Percentiles rank a stretch among this genome's conserved stretches.
Conservation (phyloP, 2,797 vertebrate species). For the Agapornis canus region DNA sequence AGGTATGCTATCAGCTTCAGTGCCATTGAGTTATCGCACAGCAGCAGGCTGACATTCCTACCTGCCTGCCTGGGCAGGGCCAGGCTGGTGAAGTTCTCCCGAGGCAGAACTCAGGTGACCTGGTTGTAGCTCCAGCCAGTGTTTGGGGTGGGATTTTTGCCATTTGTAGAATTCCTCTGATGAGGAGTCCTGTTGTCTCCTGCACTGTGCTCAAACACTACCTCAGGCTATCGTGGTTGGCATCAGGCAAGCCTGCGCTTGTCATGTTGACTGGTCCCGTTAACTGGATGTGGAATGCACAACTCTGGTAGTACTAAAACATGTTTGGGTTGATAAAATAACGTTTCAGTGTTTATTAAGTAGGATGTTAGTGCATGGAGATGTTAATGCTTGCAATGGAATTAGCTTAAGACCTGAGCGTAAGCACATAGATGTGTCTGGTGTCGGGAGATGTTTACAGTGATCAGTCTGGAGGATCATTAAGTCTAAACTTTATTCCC, state of each 20-base stretch:
- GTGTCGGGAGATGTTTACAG: background rate
- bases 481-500: background rate
- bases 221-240: background rate
- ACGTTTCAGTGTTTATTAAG: constrained; percentile 8
- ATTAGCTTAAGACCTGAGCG: background rate
- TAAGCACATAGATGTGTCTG: background rate
- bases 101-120: background rate
- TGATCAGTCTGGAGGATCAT: background rate
- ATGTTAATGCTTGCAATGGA: background rate
- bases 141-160: background rate
- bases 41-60: background rate
- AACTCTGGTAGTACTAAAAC: background rate
- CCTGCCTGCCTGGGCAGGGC: background rate
- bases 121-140: background rate
- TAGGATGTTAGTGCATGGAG: background rate
- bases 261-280: background rate
- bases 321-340: background rate
- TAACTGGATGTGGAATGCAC: background rate
- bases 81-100: background rate
- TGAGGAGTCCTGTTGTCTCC: background rate
- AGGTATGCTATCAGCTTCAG: background rate
- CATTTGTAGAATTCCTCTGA: background rate
- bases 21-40: background rate
- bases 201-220: background rate
- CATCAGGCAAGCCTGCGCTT: background rate